These are phyloP conservation scores for Vulpes vulpes DNA, from an alignment of 2,113 vertebrate genomes.

Conservation along the genomic window DNA sequence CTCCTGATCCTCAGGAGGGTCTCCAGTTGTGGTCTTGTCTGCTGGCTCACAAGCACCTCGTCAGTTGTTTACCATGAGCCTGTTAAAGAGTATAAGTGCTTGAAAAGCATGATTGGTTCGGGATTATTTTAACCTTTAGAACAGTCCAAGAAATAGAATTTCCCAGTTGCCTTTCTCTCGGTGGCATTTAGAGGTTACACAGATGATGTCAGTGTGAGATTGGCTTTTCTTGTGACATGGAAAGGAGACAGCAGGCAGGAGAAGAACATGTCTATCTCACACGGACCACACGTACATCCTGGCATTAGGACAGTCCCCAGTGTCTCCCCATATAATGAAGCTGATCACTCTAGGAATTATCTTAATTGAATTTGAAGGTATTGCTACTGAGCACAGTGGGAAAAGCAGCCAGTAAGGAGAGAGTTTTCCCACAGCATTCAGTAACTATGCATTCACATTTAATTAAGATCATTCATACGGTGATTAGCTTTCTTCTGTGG, in stretches of 20 bases:
- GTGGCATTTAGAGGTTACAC: not conserved
- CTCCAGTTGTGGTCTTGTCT: not conserved
- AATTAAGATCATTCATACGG: slow-evolving; percentile 80
- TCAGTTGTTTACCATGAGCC: not conserved
- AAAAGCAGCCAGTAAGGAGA: slow-evolving; percentile 43
- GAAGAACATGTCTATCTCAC: slow-evolving; percentile 10
- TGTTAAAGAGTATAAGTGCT: not conserved
- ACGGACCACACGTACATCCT: not conserved
- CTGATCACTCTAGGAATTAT: slow-evolving; percentile 69
- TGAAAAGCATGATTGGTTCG: slow-evolving; percentile 2
- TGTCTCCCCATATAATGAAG: slow-evolving; percentile 51
- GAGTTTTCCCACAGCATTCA: slow-evolving; percentile 63
- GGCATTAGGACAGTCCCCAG: not conserved
- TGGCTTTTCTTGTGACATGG: not conserved
- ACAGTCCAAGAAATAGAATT: not conserved
- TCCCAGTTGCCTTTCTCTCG: not conserved
- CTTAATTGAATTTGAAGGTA: slow-evolving; percentile 78
- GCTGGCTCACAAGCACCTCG: not conserved
- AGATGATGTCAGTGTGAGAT: not conserved
- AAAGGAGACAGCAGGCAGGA: slow-evolving; percentile 14
- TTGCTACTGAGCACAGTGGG: slow-evolving; percentile 53
- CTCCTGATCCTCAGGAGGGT: not conserved
- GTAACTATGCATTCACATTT: slow-evolving; percentile 67
- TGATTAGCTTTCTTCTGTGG: slow-evolving; percentile 66
- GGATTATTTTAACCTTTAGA: slow-evolving; percentile 36